Percentiles rank a stretch among this genome's conserved stretches.
phyloP scores from a whole-genome alignment of 2,113 vertebrate species.

The Prunella himalayana region DNA sequence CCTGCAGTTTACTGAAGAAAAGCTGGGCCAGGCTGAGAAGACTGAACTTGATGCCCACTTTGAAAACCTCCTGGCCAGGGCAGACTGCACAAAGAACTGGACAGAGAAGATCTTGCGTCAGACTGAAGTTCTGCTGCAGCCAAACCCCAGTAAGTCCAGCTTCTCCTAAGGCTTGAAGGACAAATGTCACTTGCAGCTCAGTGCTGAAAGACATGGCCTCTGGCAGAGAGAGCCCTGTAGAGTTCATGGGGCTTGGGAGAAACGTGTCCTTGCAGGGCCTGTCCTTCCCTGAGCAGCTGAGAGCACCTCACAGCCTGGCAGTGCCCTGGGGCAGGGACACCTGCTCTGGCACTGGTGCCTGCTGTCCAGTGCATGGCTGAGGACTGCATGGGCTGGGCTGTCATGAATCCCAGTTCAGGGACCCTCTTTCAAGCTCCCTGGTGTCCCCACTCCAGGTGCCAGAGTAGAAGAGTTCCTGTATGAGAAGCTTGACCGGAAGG shows the following conservation, averaged over 20 bases:
- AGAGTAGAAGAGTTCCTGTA: conserved; percentile 95
- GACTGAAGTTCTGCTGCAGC: conserved; percentile 90
- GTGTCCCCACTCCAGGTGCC: conserved; percentile 68
- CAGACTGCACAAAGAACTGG: conserved; percentile 93
- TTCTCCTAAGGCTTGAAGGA: background rate
- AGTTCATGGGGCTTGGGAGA: background rate
- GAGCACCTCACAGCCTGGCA: background rate
- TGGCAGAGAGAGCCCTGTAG: background rate
- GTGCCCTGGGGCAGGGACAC: background rate
- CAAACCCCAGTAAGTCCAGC: conserved; percentile 87
- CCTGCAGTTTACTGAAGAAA: conserved; percentile 93
- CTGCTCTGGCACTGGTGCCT: background rate
- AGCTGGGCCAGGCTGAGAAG: conserved; percentile 91
- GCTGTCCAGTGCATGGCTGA: background rate
- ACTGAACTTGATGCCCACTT: conserved; percentile 91
- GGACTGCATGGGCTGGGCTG: background rate
- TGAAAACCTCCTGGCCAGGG: conserved; percentile 87
- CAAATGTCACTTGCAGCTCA: background rate
- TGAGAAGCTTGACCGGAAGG: conserved; percentile 92
- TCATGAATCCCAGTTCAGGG: background rate
- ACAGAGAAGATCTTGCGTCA: conserved; percentile 92
- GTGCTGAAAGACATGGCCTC: background rate
- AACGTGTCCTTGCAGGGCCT: background rate
- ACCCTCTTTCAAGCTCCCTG: background rate
- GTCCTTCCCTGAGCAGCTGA: background rate